Conservation (phyloP, 2,888 invertebrate genomes). For the Nasonovia ribisnigri region DNA sequence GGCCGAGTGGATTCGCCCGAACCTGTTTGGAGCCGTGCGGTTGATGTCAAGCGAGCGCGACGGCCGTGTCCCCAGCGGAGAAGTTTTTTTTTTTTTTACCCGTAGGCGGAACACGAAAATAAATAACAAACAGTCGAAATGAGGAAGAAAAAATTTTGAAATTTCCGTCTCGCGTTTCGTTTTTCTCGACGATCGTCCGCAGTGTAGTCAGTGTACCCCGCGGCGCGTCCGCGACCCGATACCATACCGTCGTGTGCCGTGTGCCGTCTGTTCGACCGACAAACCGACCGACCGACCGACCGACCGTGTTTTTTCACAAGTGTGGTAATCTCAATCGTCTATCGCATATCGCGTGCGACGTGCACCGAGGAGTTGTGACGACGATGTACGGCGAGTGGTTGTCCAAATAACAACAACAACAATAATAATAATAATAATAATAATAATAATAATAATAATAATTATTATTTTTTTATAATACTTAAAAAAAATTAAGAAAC, state of each 20-base stretch:
- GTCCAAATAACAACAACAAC: neutral
- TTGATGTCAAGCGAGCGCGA: slow-evolving; percentile 60
- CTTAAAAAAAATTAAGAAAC: neutral
- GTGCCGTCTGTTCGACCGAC: neutral
- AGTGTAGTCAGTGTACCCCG: neutral
- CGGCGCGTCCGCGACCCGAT: neutral
- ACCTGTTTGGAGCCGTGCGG: slow-evolving; percentile 58
- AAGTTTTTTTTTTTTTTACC: slow-evolving; percentile 54
- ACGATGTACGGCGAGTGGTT: slow-evolving; percentile 28
- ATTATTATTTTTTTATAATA: neutral
- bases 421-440: neutral
- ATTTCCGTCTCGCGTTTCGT: slow-evolving; percentile 45
- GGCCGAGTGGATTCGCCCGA: slow-evolving; percentile 49
- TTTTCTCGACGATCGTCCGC: slow-evolving; percentile 13
- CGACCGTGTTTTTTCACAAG: neutral
- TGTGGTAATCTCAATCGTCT: slow-evolving; percentile 25
- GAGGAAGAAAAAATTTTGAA: slow-evolving; percentile 64
- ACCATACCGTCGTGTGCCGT: neutral
- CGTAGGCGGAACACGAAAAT: slow-evolving; percentile 60
- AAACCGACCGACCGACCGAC: neutral
- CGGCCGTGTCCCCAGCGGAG: slow-evolving; percentile 63
- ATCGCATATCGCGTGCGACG: slow-evolving; percentile 39
- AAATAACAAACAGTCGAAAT: slow-evolving; percentile 59
- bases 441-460: slow-evolving; percentile 33
- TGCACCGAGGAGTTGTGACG: neutral